Conservation (phyloP, 2,113 vertebrate species). For the Pholis gunnellus region DNA sequence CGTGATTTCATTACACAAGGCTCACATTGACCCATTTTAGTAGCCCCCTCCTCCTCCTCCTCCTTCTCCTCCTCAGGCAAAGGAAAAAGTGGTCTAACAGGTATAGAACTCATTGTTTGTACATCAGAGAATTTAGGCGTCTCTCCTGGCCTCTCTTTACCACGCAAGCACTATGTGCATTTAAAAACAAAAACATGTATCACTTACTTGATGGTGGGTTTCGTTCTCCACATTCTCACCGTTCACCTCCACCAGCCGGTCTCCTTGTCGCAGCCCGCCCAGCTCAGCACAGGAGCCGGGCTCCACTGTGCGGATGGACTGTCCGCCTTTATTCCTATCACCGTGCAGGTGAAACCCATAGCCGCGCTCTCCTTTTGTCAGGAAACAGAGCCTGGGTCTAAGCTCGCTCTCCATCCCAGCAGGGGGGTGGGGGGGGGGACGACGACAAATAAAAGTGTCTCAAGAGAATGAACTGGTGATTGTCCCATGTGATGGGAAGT, state of each 20-base stretch:
- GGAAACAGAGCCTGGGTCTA: slow-evolving; percentile 90
- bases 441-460: slow-evolving; percentile 47
- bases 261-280: slow-evolving; percentile 89
- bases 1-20: slow-evolving; percentile 64
- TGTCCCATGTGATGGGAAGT: slow-evolving; percentile 34
- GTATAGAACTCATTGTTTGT: slow-evolving; percentile 61
- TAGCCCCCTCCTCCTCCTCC: slow-evolving; percentile 29
- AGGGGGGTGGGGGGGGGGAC: no score
- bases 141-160: neutral
- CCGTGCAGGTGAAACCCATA: slow-evolving; percentile 97
- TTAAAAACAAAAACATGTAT: neutral
- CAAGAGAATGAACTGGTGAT: slow-evolving; percentile 46
- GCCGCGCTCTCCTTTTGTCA: slow-evolving; percentile 88
- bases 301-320: slow-evolving; percentile 94
- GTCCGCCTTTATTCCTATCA: slow-evolving; percentile 91
- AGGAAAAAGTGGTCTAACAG: slow-evolving; percentile 69
- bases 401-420: slow-evolving; percentile 76
- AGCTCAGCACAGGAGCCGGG: slow-evolving; percentile 91
- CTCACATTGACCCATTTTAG: slow-evolving; percentile 67
- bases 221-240: slow-evolving; percentile 93
- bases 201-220: slow-evolving; percentile 89
- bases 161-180: no score
- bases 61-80: slow-evolving; percentile 51
- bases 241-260: slow-evolving; percentile 95
- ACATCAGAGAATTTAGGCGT: slow-evolving; percentile 6